Base-by-base conservation (phyloP, 2,888 invertebrate species). In the Phasia obesa region DNA sequence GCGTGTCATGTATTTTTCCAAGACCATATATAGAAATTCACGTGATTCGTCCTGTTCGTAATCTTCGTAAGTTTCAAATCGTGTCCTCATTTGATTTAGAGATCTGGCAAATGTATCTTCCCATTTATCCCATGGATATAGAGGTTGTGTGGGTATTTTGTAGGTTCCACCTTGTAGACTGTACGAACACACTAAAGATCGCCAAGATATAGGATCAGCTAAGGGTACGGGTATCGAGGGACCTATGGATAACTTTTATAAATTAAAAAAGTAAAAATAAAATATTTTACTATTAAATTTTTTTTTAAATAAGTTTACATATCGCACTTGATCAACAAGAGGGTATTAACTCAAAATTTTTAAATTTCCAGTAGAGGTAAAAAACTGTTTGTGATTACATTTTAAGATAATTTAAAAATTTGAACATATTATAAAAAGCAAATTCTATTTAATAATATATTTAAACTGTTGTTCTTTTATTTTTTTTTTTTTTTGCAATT, bases 41-140 rank as follows among this genome's bases (percentile, higher is more conserved):
- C 90, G 86, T 0, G 91, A 88, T 23, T 88, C 88, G 79, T 91
- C 91, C 27, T 85, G 85, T 23, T 87, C 85, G 7, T 85, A 85
- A 3, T 84, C 77, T 31, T 86, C 87, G 47, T 87, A 71, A 38
- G 38, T 65, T 19, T 86, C 85, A 25, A 87, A 86, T 57, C 27
- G 74, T 25, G 13, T 55, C 47, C 59, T 71, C 67, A 85, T 69
- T 64, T 78, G 84, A 17, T 85, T 69, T 4, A 89, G 59, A 9
- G 88, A 87, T 60, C 90, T 84, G 15, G 87, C 86, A 62, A 86
- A 89, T 4, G 87, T 86, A 5, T 87, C 85, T 76, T 89, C 88
- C 90, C 90, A 91, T 78, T 88, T 90, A 65, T 90, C 88, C 89
- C 90, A 90, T 0, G 89, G 88, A 73, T 88, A 88, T 0, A 88